phyloP scores from a whole-genome alignment of 2,113 vertebrate species.

The Coracopsis vasa region DNA sequence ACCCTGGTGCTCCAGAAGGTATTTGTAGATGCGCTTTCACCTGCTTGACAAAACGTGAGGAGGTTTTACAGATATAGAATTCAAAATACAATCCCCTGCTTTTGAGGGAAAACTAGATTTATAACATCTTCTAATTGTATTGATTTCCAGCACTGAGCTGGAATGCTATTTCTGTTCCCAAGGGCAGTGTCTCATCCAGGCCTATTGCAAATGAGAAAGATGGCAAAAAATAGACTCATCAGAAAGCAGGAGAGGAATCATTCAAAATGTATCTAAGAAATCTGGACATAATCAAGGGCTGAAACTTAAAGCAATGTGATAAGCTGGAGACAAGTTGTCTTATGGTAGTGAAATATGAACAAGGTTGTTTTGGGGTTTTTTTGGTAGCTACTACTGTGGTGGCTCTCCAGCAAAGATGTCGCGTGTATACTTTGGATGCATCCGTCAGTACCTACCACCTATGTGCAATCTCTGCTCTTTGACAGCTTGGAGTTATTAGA shows the following conservation, averaged over 20 bases:
- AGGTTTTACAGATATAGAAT: not conserved
- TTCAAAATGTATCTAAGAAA: not conserved
- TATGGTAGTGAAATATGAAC: not conserved
- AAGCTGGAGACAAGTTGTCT: not conserved
- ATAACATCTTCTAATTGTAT: not conserved
- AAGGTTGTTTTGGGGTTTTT: not conserved
- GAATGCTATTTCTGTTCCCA: not conserved
- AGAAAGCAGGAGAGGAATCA: not conserved
- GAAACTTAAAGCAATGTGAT: not conserved
- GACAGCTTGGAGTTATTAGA: not conserved
- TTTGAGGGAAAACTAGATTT: not conserved
- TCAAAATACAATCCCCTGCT: not conserved
- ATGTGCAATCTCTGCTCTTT: not conserved
- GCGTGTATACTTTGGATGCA: not conserved
- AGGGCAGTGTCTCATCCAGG: not conserved
- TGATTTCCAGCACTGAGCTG: not conserved
- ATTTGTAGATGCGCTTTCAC: not conserved
- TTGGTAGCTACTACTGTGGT: not conserved
- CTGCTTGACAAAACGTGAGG: not conserved
- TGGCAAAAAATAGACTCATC: not conserved
- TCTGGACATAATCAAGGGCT: not conserved
- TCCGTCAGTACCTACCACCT: not conserved
- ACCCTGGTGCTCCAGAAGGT: not conserved
- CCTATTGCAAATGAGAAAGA: not conserved
- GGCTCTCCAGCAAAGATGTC: not conserved